Base-by-base conservation (phyloP, 92 coral and sea anemone genomes). In the Bergia puertoricense region DNA sequence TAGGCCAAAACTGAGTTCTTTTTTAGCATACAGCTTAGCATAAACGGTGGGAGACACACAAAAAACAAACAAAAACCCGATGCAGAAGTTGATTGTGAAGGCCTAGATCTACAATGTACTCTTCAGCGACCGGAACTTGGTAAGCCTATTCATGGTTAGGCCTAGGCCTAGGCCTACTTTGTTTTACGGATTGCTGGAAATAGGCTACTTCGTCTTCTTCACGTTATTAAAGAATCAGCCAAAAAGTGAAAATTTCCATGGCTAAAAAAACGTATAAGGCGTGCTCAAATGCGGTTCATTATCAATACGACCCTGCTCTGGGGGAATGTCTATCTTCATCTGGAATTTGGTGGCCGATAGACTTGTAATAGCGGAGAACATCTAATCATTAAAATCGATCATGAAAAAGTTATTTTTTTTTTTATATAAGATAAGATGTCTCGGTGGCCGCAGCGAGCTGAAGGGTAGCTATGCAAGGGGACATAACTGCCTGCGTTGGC, bases 361-460 rank as follows among this genome's bases (percentile, higher is more conserved):
- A 72, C 76, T 72, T 72, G 76, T 72, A 72, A 72, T 72, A 72
- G 76, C 76, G 76, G 76, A 72, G 76, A 72, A 72, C 76, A 72
- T 22, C 39, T 6, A 22, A 6, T 6, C 76, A 22, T 22, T 22
- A 22, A 72, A 72, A 72, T 72, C 76, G 76, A 8, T 72, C 76
- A 72, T 72, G 76, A 72, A 72, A 72, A 72, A 72, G 76, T 69
- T 69, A 13, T 69, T 69, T 69, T 69, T 69, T 69, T 15, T 69
- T 30, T 30, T 0, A 69, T 69, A 69, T 69, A 69, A 69, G 75
- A 69, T 69, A n/a, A n/a, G n/a, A n/a, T n/a, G n/a, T n/a, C n/a
- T n/a, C n/a, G n/a, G n/a, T n/a, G n/a, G n/a, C n/a, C n/a, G n/a
- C n/a, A n/a, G n/a, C n/a, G n/a, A n/a, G n/a, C n/a, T n/a, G n/a